Percentiles rank a stretch among this genome's conserved stretches.
Evolutionary conservation across 2,888 invertebrate genomes (phyloP).

Genomic region (Eledona agricola): DNA sequence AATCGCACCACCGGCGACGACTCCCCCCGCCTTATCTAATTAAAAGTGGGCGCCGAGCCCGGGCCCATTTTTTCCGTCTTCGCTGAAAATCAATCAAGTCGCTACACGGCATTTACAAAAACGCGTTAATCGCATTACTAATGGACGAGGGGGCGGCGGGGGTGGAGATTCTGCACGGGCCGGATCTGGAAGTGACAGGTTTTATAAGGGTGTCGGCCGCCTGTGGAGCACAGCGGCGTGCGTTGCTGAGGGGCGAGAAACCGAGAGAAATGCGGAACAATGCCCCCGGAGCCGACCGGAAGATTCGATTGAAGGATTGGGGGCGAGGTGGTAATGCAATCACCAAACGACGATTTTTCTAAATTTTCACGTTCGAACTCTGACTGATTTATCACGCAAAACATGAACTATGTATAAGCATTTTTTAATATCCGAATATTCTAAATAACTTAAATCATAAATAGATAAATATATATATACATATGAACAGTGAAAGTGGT

Average conservation of each 20-base stretch:
- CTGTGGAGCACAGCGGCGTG: slow-evolving; percentile 56
- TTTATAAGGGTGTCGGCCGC: slow-evolving; percentile 61
- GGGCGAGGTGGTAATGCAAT: slow-evolving; percentile 4
- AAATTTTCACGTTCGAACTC: no score
- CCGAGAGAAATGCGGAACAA: slow-evolving; percentile 46
- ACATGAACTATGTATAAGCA: no score
- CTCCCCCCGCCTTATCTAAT: slow-evolving; percentile 1
- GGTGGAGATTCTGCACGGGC: slow-evolving; percentile 44
- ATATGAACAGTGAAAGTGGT: no score
- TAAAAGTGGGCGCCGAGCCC: slow-evolving; percentile 1
- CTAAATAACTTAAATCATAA: no score
- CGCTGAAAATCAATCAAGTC: slow-evolving; percentile 58
- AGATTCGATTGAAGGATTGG: slow-evolving; percentile 3
- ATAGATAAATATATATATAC: no score
- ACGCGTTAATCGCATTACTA: slow-evolving; percentile 62
- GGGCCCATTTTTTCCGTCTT: slow-evolving; percentile 6
- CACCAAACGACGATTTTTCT: no score
- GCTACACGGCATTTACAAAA: slow-evolving; percentile 56
- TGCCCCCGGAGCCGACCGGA: slow-evolving; percentile 34
- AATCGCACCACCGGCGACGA: slow-evolving; percentile 8
- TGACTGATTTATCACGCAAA: no score
- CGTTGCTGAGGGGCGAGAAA: slow-evolving; percentile 50
- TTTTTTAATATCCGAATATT: no score
- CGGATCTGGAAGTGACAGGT: slow-evolving; percentile 60
- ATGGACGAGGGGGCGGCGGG: slow-evolving; percentile 47